Conservation (phyloP, 1,140 invertebrate genomes). For the Adelges cooleyi region DNA sequence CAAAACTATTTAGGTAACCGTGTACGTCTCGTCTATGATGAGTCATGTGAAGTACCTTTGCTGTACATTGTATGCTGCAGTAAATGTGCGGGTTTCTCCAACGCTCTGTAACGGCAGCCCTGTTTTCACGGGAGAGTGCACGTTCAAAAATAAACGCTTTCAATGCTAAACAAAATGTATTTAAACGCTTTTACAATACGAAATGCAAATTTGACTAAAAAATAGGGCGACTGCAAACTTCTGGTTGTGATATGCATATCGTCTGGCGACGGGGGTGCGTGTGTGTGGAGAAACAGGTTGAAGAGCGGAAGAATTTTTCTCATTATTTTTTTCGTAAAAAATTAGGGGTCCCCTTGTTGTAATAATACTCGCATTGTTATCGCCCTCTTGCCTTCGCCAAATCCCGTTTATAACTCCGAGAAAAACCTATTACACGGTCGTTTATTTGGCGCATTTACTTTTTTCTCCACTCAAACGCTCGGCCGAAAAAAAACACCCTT, state of each 20-base stretch:
- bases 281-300: neutral
- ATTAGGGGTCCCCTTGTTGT: neutral
- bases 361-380: neutral
- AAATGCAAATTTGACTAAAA: too few species aligned
- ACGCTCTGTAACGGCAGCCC: too few species aligned
- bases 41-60: too few species aligned
- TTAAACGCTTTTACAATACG: too few species aligned
- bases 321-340: slow-evolving; percentile 9
- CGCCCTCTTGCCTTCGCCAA: slow-evolving; percentile 6
- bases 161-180: too few species aligned
- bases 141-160: too few species aligned
- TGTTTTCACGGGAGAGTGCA: too few species aligned
- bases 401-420: slow-evolving; percentile 23
- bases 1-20: slow-evolving; percentile 8
- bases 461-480: neutral
- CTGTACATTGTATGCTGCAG: too few species aligned
- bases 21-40: too few species aligned
- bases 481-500: slow-evolving; percentile 1
- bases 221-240: too few species aligned
- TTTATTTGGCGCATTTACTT: slow-evolving; percentile 9
- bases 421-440: slow-evolving; percentile 27
- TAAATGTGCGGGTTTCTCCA: too few species aligned
- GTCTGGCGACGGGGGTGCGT: neutral
- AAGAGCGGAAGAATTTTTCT: neutral
- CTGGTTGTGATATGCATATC: too few species aligned